These are phyloP conservation scores for Drymonia ruficornis DNA, from an alignment of 2,888 invertebrate genomes.

Conservation along the genomic window DNA sequence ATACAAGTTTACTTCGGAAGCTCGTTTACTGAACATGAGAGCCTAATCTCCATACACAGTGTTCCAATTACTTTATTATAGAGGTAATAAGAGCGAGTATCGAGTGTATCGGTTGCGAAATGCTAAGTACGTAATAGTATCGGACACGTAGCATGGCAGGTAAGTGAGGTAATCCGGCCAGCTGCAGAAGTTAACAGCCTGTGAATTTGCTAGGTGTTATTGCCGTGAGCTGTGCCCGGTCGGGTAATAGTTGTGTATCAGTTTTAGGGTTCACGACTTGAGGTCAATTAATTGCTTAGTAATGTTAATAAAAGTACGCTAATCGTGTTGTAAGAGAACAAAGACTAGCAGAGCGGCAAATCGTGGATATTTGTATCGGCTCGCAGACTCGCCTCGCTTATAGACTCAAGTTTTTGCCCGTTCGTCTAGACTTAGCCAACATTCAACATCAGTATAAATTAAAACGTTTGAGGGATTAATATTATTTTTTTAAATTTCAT, in stretches of 20 bases:
- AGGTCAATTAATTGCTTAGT: conserved; percentile 8
- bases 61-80: conserved; percentile 44
- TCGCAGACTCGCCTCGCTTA: too few species aligned
- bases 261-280: conserved; percentile 44
- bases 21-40: conserved; percentile 15
- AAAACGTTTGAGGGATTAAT: too few species aligned
- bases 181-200: conserved; percentile 53
- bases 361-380: too few species aligned
- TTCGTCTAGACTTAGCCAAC: too few species aligned
- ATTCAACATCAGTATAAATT: too few species aligned
- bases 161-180: conserved; percentile 67
- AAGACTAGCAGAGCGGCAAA: neutral
- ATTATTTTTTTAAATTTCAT: too few species aligned
- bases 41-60: conserved; percentile 43
- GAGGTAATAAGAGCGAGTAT: conserved; percentile 62
- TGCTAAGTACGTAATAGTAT: conserved; percentile 64
- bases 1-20: conserved; percentile 12
- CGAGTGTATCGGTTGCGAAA: conserved; percentile 61
- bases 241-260: conserved; percentile 59
- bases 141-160: conserved; percentile 64
- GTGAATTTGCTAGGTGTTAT: conserved; percentile 50
- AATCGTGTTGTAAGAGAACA: neutral
- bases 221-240: conserved; percentile 47
- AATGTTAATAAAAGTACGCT: neutral
- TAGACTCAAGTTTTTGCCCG: too few species aligned